phyloP scores from a whole-genome alignment of 1,140 invertebrate species.

The Acromyrmex echinatior region DNA sequence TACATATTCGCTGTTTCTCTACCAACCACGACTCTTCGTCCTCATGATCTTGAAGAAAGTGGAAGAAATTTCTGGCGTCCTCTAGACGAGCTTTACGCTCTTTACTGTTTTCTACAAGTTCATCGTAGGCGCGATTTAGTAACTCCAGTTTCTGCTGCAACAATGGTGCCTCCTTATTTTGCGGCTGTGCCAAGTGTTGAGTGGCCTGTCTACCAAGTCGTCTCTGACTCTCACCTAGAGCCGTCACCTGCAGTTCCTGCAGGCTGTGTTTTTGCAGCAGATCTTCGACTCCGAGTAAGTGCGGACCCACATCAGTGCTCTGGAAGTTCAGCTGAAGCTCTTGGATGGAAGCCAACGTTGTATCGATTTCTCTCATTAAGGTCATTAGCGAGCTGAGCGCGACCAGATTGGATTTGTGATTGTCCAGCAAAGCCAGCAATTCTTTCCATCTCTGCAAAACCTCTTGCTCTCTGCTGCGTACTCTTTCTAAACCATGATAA shows the following conservation, averaged over 20 bases:
- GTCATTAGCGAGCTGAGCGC: constrained; percentile 93
- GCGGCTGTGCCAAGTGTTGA: constrained; percentile 86
- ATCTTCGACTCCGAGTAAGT: constrained; percentile 97
- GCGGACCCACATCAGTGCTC: constrained; percentile 96
- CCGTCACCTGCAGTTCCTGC: constrained; percentile 95
- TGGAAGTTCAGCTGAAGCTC: constrained; percentile 94
- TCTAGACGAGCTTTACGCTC: constrained; percentile 94
- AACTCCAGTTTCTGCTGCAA: constrained; percentile 91
- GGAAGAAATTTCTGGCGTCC: constrained; percentile 97
- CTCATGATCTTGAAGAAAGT: constrained; percentile 97
- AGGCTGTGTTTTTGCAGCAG: constrained; percentile 97
- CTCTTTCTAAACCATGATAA: constrained; percentile 95
- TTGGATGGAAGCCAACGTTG: constrained; percentile 93
- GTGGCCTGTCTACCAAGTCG: constrained; percentile 91
- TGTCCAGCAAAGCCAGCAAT: constrained; percentile 94
- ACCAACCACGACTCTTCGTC: constrained; percentile 97
- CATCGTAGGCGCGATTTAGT: constrained; percentile 91
- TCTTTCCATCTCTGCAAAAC: constrained; percentile 96
- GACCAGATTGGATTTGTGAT: constrained; percentile 94
- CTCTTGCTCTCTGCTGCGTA: constrained; percentile 93
- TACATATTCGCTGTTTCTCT: constrained; percentile 97
- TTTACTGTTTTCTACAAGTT: constrained; percentile 91
- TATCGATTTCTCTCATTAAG: constrained; percentile 96
- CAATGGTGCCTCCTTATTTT: constrained; percentile 89
- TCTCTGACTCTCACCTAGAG: constrained; percentile 93